Percentiles rank a stretch among this genome's conserved stretches.
These are phyloP conservation scores for Dascyllus trimaculatus DNA, from an alignment of 2,113 vertebrate species.

Conservation along the genomic window DNA sequence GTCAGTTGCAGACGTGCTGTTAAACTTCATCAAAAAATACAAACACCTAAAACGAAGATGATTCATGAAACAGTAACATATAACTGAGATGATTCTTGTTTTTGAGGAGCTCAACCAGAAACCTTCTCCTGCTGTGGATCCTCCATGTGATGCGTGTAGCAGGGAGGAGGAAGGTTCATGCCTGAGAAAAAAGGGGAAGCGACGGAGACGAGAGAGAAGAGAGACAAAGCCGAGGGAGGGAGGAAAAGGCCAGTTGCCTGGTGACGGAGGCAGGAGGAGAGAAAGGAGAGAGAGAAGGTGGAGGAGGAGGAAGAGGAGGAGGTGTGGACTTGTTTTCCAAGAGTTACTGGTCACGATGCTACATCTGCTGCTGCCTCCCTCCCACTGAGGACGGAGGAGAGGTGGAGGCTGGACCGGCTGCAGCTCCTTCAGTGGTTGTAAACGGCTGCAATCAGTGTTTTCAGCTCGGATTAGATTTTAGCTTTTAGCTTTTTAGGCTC, in stretches of 20 bases:
- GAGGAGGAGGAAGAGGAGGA: constrained; percentile 53
- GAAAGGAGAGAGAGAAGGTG: constrained; percentile 40
- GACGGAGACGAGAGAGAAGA: constrained; percentile 19
- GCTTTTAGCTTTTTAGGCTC: no score
- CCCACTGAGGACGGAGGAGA: constrained; percentile 25
- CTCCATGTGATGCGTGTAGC: neutral
- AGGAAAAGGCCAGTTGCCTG: constrained; percentile 73
- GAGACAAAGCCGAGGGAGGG: constrained; percentile 35
- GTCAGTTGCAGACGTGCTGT: no score
- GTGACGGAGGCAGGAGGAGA: constrained; percentile 68
- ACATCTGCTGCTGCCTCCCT: constrained; percentile 49
- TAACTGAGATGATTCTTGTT: no score
- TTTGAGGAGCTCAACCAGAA: neutral
- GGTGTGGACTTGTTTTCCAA: constrained; percentile 57
- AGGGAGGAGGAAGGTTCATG: constrained; percentile 16
- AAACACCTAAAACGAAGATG: no score
- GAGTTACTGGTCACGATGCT: constrained; percentile 72
- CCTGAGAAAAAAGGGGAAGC: constrained; percentile 23
- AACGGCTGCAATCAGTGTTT: neutral
- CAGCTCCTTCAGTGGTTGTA: no score
- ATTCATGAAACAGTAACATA: no score
- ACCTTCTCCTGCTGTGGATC: neutral
- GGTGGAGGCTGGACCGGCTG: neutral
- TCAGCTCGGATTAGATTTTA: no score
- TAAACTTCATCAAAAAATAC: no score